Percentiles rank a stretch among this genome's conserved stretches.
Conservation (phyloP, 1,140 invertebrate species). For the Tribolium castaneum region DNA sequence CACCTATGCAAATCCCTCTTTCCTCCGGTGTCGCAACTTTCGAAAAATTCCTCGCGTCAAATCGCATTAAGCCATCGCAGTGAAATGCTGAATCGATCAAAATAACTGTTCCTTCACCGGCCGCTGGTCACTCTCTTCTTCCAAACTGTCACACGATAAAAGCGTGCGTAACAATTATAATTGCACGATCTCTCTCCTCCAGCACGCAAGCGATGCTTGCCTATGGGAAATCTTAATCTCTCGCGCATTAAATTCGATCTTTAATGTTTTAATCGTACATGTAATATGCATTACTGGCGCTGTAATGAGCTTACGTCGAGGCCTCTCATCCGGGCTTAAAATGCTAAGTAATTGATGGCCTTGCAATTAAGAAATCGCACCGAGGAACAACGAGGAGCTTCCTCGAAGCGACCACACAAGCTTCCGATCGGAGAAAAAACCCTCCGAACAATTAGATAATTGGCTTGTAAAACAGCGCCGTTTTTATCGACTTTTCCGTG, state of each 20-base stretch:
- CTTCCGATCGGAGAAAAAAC: not conserved
- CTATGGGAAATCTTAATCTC: slow-evolving; percentile 42
- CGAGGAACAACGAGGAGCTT: not conserved
- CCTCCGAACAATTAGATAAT: not conserved
- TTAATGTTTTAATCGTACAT: slow-evolving; percentile 49
- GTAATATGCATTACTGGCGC: slow-evolving; percentile 47
- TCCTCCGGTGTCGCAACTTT: not conserved
- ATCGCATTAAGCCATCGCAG: slow-evolving; percentile 25
- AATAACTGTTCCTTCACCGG: slow-evolving; percentile 23
- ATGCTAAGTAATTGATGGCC: slow-evolving; percentile 17
- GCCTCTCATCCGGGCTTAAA: slow-evolving; percentile 11
- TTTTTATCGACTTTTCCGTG: not conserved
- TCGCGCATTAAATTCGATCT: slow-evolving; percentile 45
- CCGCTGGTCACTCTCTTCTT: slow-evolving; percentile 2
- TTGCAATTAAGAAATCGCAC: slow-evolving; percentile 9
- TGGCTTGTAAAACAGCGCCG: not conserved
- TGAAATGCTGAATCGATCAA: slow-evolving; percentile 32
- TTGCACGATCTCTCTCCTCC: not conserved
- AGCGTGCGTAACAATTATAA: slow-evolving; percentile 10
- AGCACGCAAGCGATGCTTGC: not conserved
- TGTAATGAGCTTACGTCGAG: slow-evolving; percentile 43
- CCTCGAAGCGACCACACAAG: not conserved
- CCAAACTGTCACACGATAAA: slow-evolving; percentile 12
- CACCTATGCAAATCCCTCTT: slow-evolving; percentile 27
- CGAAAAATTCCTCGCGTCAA: slow-evolving; percentile 19